phyloP scores from a whole-genome alignment of 2,888 invertebrate genomes.

The Muschampia plurimacula region DNA sequence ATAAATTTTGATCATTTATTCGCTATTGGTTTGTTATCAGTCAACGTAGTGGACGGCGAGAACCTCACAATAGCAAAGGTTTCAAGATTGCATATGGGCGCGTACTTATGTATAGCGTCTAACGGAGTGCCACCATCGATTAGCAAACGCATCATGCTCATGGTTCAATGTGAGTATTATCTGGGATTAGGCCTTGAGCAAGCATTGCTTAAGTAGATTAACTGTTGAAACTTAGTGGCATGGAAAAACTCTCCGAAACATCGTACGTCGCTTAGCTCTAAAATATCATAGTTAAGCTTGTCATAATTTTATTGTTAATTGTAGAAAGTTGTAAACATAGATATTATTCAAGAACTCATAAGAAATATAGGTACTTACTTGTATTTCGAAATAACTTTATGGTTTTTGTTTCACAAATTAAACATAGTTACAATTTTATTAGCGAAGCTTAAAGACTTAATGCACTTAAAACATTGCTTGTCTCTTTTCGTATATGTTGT shows the following conservation, averaged over 20 bases:
- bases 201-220: slow-evolving; percentile 27
- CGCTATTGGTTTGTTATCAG: slow-evolving; percentile 78
- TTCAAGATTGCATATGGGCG: slow-evolving; percentile 96
- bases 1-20: neutral
- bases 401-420: too few species aligned
- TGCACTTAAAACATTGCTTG: too few species aligned
- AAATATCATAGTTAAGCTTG: neutral
- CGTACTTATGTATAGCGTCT: slow-evolving; percentile 96
- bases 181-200: slow-evolving; percentile 41
- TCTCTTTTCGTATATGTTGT: too few species aligned
- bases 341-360: too few species aligned
- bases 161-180: slow-evolving; percentile 92
- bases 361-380: too few species aligned
- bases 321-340: too few species aligned
- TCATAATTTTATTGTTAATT: too few species aligned
- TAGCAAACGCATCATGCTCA: slow-evolving; percentile 93
- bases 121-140: slow-evolving; percentile 97
- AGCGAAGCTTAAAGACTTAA: too few species aligned
- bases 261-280: neutral
- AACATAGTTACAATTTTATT: too few species aligned
- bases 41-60: slow-evolving; percentile 95
- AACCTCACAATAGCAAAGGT: slow-evolving; percentile 94
- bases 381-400: too few species aligned
- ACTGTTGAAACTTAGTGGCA: slow-evolving; percentile 24
- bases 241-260: slow-evolving; percentile 9